These are phyloP conservation scores for Drepana arcuata DNA, from an alignment of 1,140 invertebrate genomes.

Conservation along the genomic window DNA sequence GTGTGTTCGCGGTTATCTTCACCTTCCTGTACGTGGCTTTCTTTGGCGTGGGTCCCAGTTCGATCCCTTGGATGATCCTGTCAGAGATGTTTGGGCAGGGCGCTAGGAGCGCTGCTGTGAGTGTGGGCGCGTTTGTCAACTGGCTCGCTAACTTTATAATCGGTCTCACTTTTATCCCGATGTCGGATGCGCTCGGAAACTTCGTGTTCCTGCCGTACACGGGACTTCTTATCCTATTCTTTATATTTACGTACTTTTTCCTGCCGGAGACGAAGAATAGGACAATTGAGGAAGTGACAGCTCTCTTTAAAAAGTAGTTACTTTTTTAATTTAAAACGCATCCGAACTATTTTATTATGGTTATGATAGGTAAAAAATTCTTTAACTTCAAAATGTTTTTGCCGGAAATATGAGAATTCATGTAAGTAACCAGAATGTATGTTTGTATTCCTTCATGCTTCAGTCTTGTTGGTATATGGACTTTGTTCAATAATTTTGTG, in stretches of 20 bases:
- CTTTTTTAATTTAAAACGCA: too few relatives aligned
- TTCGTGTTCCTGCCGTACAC: conserved; percentile 98
- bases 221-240: conserved; percentile 92
- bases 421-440: too few relatives aligned
- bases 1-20: conserved; percentile 85
- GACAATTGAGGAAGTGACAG: conserved; percentile 96
- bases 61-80: conserved; percentile 98
- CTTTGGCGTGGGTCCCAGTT: conserved; percentile 93
- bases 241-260: conserved; percentile 96
- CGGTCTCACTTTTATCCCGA: conserved; percentile 88
- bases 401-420: too few relatives aligned
- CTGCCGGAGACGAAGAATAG: conserved; percentile 99
- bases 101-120: conserved; percentile 93
- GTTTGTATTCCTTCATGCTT: too few relatives aligned
- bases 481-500: too few relatives aligned
- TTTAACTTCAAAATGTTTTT: too few relatives aligned
- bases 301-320: conserved; percentile 78
- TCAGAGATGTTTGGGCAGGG: conserved; percentile 96
- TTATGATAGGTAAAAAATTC: too few relatives aligned
- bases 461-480: too few relatives aligned
- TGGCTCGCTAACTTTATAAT: conserved; percentile 96
- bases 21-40: conserved; percentile 92
- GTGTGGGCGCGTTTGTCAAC: conserved; percentile 94
- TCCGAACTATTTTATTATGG: too few relatives aligned
- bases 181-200: conserved; percentile 86